Conservation (phyloP, 2,888 invertebrate species). For the Periphyllus acericola region DNA sequence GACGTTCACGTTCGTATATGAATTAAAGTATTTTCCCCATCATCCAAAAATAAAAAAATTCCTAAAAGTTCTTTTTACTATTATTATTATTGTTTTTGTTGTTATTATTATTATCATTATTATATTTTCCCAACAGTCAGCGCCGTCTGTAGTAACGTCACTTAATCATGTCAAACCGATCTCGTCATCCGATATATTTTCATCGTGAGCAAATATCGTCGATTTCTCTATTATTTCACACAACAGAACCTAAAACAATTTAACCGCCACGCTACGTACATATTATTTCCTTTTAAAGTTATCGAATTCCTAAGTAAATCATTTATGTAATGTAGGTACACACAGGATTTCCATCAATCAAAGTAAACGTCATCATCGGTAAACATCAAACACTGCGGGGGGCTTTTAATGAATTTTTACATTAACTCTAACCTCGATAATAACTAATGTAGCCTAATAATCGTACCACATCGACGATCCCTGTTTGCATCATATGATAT, state of each 20-base stretch:
- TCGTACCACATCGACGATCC: not conserved
- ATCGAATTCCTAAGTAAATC: slow-evolving; percentile 48
- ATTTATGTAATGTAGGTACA: not conserved
- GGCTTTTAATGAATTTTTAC: slow-evolving; percentile 28
- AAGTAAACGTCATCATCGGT: slow-evolving; percentile 22
- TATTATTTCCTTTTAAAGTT: slow-evolving; percentile 18
- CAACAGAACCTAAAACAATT: slow-evolving; percentile 20
- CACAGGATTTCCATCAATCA: slow-evolving; percentile 31
- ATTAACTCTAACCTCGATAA: not conserved
- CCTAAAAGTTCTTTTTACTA: not conserved
- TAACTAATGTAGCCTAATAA: not conserved
- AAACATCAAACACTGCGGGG: slow-evolving; percentile 9
- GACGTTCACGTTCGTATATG: not conserved
- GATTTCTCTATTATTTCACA: slow-evolving; percentile 32
- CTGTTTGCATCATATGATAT: not conserved
- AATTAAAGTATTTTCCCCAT: not conserved
- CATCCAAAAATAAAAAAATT: not conserved
- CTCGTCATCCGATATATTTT: slow-evolving; percentile 23
- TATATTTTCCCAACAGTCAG: not conserved
- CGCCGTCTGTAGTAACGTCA: slow-evolving; percentile 1
- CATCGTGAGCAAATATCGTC: not conserved
- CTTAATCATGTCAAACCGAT: slow-evolving; percentile 15
- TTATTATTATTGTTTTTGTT: not conserved
- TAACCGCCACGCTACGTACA: not conserved
- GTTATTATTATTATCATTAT: not conserved